A percentile compares a stretch with the other conserved stretches of the same genome.
Evolutionary conservation across 1,140 invertebrate genomes (phyloP).

Genomic region (Sesamia nonagrioides): DNA sequence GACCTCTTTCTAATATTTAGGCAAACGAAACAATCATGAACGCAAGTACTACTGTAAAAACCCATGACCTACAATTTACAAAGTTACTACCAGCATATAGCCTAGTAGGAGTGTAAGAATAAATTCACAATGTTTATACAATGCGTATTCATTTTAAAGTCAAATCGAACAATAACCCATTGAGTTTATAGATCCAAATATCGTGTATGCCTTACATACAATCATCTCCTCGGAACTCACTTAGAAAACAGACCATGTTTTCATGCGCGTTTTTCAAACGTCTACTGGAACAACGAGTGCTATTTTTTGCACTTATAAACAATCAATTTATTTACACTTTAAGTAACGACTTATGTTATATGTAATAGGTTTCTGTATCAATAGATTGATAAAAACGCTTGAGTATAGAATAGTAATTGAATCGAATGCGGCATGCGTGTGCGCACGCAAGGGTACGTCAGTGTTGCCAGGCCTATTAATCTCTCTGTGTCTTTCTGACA

Average conservation of each 20-base stretch:
- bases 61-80: too few species aligned
- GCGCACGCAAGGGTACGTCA: slow-evolving; percentile 19
- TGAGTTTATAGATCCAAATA: neutral
- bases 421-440: slow-evolving; percentile 36
- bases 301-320: neutral
- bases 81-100: neutral
- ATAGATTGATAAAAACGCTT: slow-evolving; percentile 32
- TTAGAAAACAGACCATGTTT: neutral
- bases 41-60: too few species aligned
- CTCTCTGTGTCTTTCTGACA: neutral
- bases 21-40: too few species aligned
- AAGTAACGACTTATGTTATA: slow-evolving; percentile 32
- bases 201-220: neutral
- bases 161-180: slow-evolving; percentile 3
- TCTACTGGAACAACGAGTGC: neutral
- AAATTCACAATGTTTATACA: neutral
- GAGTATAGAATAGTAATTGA: slow-evolving; percentile 15
- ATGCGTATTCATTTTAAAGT: neutral
- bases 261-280: neutral
- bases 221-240: neutral
- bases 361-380: slow-evolving; percentile 31
- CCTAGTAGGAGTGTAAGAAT: neutral
- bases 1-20: too few species aligned
- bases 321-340: slow-evolving; percentile 12
- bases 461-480: neutral